Conservation (phyloP, 2,113 vertebrate genomes). For the Damaliscus lunatus region DNA sequence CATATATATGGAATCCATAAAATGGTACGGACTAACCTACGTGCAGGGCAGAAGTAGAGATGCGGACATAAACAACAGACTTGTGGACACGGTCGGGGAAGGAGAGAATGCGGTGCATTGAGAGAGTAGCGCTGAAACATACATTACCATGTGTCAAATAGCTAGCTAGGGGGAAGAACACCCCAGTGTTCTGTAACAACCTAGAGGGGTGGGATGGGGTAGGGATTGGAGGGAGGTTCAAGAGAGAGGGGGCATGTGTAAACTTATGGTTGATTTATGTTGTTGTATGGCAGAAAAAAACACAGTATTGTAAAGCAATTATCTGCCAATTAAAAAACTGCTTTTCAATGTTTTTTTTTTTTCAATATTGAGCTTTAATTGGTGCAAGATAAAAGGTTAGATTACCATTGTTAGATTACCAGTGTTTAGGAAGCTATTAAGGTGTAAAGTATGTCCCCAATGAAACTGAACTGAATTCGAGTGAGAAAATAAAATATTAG, state of each 20-base stretch:
- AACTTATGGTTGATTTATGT: not conserved
- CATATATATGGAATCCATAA: not conserved
- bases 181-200: not conserved
- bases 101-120: not conserved
- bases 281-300: not conserved
- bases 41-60: not conserved
- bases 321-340: not conserved
- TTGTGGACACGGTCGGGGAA: not conserved
- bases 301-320: not conserved
- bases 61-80: not conserved
- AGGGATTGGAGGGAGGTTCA: not conserved
- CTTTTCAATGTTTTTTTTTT: not conserved
- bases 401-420: not conserved
- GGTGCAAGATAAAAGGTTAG: not conserved
- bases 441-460: not conserved
- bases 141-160: not conserved
- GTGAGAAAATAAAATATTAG: not conserved
- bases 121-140: fast-evolving
- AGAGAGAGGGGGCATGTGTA: not conserved
- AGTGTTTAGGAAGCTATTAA: not conserved
- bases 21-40: not conserved
- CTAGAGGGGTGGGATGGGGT: not conserved
- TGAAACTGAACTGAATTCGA: not conserved
- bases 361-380: not conserved
- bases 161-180: not conserved